Evolutionary conservation across 2,113 vertebrate genomes (phyloP).

Genomic region (Hippocampus mohnikei): DNA sequence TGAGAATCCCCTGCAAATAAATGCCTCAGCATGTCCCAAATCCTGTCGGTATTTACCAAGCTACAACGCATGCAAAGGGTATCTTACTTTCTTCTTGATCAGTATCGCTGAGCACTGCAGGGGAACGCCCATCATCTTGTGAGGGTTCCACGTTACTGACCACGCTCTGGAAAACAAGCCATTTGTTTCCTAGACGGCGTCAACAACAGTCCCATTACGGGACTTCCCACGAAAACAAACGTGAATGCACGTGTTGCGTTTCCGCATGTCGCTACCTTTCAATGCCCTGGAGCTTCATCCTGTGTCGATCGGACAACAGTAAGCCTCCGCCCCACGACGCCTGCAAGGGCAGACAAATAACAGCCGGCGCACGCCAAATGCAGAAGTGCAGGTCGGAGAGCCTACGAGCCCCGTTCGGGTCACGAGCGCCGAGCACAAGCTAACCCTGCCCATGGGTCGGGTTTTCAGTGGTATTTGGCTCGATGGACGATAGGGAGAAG

Average conservation of each 20-base stretch:
- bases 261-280: constrained; percentile 54
- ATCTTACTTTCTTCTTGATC: constrained; percentile 63
- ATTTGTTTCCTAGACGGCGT: neutral
- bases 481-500: too few relatives aligned
- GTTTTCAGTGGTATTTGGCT: too few relatives aligned
- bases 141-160: constrained; percentile 77
- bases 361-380: neutral
- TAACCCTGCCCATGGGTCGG: too few relatives aligned
- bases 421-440: too few relatives aligned
- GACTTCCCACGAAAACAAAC: neutral
- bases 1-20: too few relatives aligned
- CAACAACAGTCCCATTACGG: neutral
- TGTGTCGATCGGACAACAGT: constrained; percentile 65
- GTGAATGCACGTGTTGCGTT: neutral
- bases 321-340: constrained; percentile 70
- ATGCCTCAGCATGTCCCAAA: too few relatives aligned
- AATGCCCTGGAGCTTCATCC: constrained; percentile 61
- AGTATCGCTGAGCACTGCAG: constrained; percentile 74
- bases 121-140: constrained; percentile 70
- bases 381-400: too few relatives aligned
- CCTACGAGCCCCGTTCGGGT: too few relatives aligned
- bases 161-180: constrained; percentile 47
- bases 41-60: too few relatives aligned
- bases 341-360: constrained; percentile 28
- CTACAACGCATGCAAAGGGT: neutral